Evolutionary conservation across 2,888 invertebrate species (phyloP).

Genomic region (Mesochorus sp.): DNA sequence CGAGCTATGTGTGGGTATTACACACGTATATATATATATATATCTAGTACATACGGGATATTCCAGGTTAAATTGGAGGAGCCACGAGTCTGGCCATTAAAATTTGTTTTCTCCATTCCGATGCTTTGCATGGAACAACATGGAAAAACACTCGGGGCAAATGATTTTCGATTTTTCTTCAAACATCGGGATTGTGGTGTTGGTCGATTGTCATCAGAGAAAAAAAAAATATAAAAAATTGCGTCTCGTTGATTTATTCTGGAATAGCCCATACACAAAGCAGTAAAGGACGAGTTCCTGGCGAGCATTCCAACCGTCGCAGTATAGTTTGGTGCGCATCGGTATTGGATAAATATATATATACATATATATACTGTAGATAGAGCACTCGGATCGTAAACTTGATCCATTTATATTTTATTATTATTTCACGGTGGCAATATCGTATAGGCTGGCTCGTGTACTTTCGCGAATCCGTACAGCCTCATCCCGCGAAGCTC

Average conservation of each 20-base stretch:
- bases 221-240: neutral
- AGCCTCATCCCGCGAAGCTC: slow-evolving; percentile 37
- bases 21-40: neutral
- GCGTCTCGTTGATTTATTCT: neutral
- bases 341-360: slow-evolving; percentile 62
- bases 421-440: slow-evolving; percentile 81
- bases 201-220: no score
- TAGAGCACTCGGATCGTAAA: slow-evolving; percentile 74
- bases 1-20: neutral
- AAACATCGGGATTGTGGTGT: no score
- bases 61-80: neutral
- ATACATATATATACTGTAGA: no score
- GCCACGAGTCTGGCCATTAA: neutral
- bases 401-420: slow-evolving; percentile 81
- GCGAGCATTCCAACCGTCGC: slow-evolving; percentile 31
- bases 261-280: neutral
- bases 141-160: no score
- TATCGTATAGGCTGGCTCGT: slow-evolving; percentile 74
- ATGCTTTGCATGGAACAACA: no score
- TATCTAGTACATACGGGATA: neutral
- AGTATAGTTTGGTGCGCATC: slow-evolving; percentile 52
- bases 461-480: slow-evolving; percentile 52
- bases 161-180: no score
- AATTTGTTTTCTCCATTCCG: no score
- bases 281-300: slow-evolving; percentile 1